Percentiles rank a stretch among this genome's conserved stretches.
Evolutionary conservation across 2,888 invertebrate species (phyloP).

Genomic region (Amphipyra tragopoginis): DNA sequence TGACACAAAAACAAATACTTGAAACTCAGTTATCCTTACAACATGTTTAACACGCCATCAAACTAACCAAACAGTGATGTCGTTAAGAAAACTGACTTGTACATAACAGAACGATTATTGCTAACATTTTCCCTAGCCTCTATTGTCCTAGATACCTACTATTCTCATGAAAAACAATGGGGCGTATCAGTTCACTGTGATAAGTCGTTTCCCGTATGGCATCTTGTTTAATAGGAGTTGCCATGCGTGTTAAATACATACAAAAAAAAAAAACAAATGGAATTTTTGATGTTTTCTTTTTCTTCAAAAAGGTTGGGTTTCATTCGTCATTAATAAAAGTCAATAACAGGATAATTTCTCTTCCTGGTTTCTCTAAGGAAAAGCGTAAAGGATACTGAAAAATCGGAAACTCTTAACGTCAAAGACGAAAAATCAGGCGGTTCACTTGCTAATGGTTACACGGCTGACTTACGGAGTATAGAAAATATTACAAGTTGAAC

Average conservation of each 20-base stretch:
- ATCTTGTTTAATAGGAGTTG: conserved; percentile 2
- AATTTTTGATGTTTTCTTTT: too few species aligned
- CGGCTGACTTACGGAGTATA: too few species aligned
- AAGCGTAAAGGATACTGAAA: too few species aligned
- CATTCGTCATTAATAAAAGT: too few species aligned
- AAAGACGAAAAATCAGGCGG: too few species aligned
- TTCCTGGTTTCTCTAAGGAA: too few species aligned
- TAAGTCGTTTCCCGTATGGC: conserved; percentile 16
- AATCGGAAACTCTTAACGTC: too few species aligned
- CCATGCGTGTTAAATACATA: not conserved
- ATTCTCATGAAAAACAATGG: conserved; percentile 21
- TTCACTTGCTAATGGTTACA: too few species aligned
- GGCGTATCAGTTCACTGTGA: conserved; percentile 12
- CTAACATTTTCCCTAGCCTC: conserved; percentile 1
- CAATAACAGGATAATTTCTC: too few species aligned
- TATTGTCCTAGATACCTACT: conserved; percentile 2
- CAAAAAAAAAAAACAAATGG: too few species aligned
- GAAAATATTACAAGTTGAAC: too few species aligned
- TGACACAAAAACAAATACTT: not conserved
- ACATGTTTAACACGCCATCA: not conserved
- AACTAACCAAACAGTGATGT: conserved; percentile 1
- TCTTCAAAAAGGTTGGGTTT: too few species aligned
- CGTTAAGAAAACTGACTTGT: conserved; percentile 11
- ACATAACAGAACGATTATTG: conserved; percentile 27
- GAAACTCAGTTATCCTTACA: not conserved